Evolutionary conservation across 2,888 invertebrate species (phyloP).

Genomic region (Lasius fuliginosus): DNA sequence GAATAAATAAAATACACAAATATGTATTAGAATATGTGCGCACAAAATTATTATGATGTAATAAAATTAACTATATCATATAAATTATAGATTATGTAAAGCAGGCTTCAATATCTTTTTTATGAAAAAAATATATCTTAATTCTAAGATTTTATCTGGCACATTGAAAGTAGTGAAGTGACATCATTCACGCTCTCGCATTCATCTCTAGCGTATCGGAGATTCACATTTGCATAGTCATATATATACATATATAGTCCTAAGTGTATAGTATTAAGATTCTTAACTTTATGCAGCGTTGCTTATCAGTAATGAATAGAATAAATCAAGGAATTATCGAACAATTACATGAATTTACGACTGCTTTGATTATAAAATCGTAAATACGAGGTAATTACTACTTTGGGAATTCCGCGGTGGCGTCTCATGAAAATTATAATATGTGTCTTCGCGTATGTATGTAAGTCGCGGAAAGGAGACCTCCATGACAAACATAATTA

Average conservation of each 20-base stretch:
- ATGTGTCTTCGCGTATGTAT: conserved; percentile 3
- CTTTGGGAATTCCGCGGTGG: not conserved
- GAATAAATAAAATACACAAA: too few relatives aligned
- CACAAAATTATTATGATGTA: too few relatives aligned
- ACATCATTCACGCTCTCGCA: not conserved
- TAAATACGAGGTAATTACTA: conserved; percentile 19
- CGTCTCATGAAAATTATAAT: conserved; percentile 18
- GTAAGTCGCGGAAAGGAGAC: conserved; percentile 17
- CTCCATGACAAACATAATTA: conserved; percentile 27
- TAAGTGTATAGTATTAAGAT: not conserved
- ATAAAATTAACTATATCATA: too few relatives aligned
- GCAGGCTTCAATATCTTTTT: too few relatives aligned
- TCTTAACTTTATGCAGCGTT: not conserved
- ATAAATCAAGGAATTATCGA: conserved; percentile 30
- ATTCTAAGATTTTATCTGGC: not conserved
- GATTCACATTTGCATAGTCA: conserved; percentile 14
- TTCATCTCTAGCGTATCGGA: not conserved
- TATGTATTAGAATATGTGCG: too few relatives aligned
- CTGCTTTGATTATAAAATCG: conserved; percentile 26
- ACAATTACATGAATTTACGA: conserved; percentile 21
- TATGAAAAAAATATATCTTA: not conserved
- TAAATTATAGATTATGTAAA: too few relatives aligned
- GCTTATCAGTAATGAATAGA: conserved; percentile 23
- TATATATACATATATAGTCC: too few relatives aligned
- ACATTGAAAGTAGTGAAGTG: not conserved